Evolutionary conservation across 2,888 invertebrate species (phyloP).

Genomic region (Leptogaster cylindrica): DNA sequence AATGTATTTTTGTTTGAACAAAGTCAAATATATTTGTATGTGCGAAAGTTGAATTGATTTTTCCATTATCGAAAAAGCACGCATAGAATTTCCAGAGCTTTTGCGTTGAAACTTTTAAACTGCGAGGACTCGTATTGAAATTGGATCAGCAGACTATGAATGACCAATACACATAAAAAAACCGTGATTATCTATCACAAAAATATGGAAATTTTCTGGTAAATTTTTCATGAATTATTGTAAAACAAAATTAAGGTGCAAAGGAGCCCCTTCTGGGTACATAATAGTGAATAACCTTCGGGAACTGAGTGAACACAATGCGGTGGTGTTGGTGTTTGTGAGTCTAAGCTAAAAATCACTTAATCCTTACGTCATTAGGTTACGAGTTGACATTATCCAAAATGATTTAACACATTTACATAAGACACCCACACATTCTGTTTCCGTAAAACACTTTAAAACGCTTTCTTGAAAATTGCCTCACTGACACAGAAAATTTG

Average conservation of each 20-base stretch:
- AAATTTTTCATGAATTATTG: too few species aligned
- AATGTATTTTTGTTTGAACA: constrained; percentile 22
- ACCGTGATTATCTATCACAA: too few species aligned
- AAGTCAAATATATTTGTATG: constrained; percentile 25
- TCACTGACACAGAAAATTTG: constrained; percentile 27
- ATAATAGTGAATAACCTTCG: constrained; percentile 8
- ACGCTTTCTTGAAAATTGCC: not conserved
- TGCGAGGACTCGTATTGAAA: not conserved
- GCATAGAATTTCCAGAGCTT: constrained; percentile 21
- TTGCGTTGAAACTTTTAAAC: constrained; percentile 4
- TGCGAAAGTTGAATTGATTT: constrained; percentile 19
- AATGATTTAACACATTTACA: constrained; percentile 34
- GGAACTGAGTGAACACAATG: too few species aligned
- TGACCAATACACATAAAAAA: constrained; percentile 33
- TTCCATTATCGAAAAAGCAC: constrained; percentile 39
- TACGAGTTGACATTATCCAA: constrained; percentile 36
- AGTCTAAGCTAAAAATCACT: constrained; percentile 3
- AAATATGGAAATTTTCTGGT: too few species aligned
- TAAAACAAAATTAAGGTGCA: too few species aligned
- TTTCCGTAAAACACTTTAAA: constrained; percentile 24
- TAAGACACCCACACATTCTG: constrained; percentile 24
- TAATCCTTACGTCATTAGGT: constrained; percentile 38
- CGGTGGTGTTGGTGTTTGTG: not conserved
- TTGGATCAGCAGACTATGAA: constrained; percentile 23
- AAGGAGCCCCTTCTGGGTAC: too few species aligned